Evolutionary conservation across 2,888 invertebrate species (phyloP).

Genomic region (Drosophila cyrtoloma): DNA sequence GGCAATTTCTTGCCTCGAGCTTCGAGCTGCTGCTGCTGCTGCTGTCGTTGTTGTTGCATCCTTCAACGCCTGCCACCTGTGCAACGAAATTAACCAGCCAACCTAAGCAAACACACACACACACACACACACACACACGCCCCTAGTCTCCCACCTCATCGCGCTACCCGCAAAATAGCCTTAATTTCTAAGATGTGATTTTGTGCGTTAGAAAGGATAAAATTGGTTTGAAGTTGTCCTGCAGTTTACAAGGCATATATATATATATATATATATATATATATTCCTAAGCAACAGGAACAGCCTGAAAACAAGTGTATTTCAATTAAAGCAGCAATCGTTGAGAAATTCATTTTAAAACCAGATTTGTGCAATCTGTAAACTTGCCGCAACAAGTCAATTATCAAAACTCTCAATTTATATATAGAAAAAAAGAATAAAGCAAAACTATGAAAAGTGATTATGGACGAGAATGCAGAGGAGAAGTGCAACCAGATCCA

Average conservation of each 20-base stretch:
- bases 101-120: not conserved
- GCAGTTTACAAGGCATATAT: not conserved
- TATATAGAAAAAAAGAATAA: too few species aligned
- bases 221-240: not conserved
- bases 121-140: not conserved
- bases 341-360: not conserved
- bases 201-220: not conserved
- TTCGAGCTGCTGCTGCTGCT: not conserved
- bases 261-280: not conserved
- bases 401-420: too few species aligned
- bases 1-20: conserved; percentile 60
- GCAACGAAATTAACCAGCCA: conserved; percentile 11
- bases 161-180: not conserved
- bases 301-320: not conserved
- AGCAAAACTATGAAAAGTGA: too few species aligned
- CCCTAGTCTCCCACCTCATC: too few species aligned
- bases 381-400: too few species aligned
- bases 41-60: conserved; percentile 9
- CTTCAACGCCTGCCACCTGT: conserved; percentile 44
- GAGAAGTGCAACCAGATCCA: too few species aligned
- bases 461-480: too few species aligned
- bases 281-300: not conserved
- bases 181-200: not conserved
- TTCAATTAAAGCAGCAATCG: too few species aligned
- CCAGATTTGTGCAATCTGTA: not conserved